Evolutionary conservation across 2,888 invertebrate genomes (phyloP), one percentile per base, ranked within the genome.

Genomic region (Ariolimax columbianus): DNA sequence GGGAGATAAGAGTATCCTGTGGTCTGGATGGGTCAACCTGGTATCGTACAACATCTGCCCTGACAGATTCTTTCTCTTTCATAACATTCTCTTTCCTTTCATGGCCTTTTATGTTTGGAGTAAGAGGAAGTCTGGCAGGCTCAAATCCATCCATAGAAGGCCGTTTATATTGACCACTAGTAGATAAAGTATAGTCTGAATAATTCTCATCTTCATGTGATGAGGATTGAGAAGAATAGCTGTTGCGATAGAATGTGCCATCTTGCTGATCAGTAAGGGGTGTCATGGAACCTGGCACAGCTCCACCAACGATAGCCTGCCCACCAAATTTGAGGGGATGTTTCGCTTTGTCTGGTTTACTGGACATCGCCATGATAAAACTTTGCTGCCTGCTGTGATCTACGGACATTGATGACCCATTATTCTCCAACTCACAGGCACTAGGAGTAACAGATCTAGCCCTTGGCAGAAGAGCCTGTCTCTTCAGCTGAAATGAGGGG

Each of bases 341-440:
- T 30, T 66, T 77, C 38, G 33, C 38, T 82, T 85, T 77, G 40
- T 89, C 89, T 55, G 86, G 87, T 70, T 89, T 90, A 4, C 87
- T 87, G 0, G 91, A 89, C 78, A 93, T 90, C n/a, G 93, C 93
- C 17, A 89, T 88, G 68, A 93, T 89, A 86, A 92, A 93, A 86
- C 93, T 93, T 9, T 91, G 90, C 88, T 93, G 93, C 14, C 93
- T 88, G 36, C 89, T 84, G 86, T 93, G 93, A 33, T 91, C 88
- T 19, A 82, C 73, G n/a, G 68, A 81, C 9, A 4, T 30, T 23
- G 51, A 43, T 23, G 77, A 23, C 0, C 30, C 36, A 19, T n/a
- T 23, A 33, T 68, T 70, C 9, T 73, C 63, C 23, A 38, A 9
- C 17, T 80, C 83, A 63, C 85, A 86, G 6, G 87, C 84, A 77